Base-by-base conservation (phyloP, 2,888 invertebrate genomes). In the Cristatella mucedo region DNA sequence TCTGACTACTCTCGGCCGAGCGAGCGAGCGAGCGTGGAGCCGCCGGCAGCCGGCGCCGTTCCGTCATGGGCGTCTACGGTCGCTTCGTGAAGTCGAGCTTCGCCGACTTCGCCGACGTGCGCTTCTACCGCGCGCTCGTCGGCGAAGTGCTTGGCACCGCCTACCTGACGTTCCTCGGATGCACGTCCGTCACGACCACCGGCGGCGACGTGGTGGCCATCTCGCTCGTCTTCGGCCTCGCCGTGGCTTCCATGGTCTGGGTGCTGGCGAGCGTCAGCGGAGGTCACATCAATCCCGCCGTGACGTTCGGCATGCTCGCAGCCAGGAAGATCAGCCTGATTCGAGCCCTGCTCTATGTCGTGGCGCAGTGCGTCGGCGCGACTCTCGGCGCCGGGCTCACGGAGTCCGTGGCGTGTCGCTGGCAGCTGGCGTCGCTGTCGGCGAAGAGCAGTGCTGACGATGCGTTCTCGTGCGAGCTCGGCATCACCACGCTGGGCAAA, bases 221-320 rank as follows among this genome's bases (percentile, higher is more conserved):
- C 49, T 79, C 82, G 16, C 71, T 87, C 45, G 76, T 80, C 50
- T 87, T 87, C 67, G 87, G 86, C 22, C 73, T 87, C 33, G 74
- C 79, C 38, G 82, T 86, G 41, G 85, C 79, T n/a, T 77, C 82
- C 42, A 71, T 86, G 53, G 84, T 50, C 42, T 68, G 82, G 81
- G 73, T 77, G 34, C 73, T 84, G 50, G 83, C 83, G 2, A 82
- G 84, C 66, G 74, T 85, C 39, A 83, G 82, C 38, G 85, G 85
- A 2, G 82, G 80, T 11, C 85, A 86, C 63, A 71, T 86, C 41
- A 87, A 87, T 71, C 86, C 87, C 2, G 86, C 86, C 1, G 83
- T 87, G 26, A 85, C 86, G 3, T 63, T 73, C 15, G 84, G 80
- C 3, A 72, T 86, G 65, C 67, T 82, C 40, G 74, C 77, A 9